These are phyloP conservation scores for Mamestra configurata DNA, from an alignment of 1,140 invertebrate species.

Conservation along the genomic window DNA sequence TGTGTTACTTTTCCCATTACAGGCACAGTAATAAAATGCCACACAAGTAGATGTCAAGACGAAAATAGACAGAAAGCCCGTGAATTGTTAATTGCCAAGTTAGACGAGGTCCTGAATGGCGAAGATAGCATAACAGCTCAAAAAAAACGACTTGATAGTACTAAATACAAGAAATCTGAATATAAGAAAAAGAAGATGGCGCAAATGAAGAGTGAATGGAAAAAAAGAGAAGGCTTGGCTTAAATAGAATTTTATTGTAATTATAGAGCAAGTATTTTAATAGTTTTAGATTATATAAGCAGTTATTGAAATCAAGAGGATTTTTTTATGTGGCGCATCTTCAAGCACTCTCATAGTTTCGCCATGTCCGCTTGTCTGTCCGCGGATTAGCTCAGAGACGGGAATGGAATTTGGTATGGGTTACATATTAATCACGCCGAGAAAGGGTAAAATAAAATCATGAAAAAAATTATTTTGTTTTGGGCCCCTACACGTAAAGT, in stretches of 20 bases:
- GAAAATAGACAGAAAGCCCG: constrained; percentile 93
- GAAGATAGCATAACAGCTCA: constrained; percentile 87
- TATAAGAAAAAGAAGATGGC: constrained; percentile 88
- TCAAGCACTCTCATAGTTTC: too few relatives aligned
- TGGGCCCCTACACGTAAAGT: too few relatives aligned
- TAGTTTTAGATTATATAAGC: neutral
- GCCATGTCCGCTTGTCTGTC: too few relatives aligned
- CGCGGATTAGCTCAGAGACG: too few relatives aligned
- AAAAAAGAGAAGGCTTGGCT: constrained; percentile 51
- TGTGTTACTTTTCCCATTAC: constrained; percentile 50
- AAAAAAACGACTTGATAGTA: constrained; percentile 88
- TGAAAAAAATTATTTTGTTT: too few relatives aligned
- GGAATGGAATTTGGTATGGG: too few relatives aligned
- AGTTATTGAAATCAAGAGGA: neutral
- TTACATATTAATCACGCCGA: too few relatives aligned
- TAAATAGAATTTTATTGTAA: constrained; percentile 12
- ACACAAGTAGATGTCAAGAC: constrained; percentile 92
- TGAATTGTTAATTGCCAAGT: constrained; percentile 90
- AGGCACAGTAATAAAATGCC: constrained; percentile 94
- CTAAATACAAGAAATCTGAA: constrained; percentile 82
- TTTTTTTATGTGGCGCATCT: too few relatives aligned
- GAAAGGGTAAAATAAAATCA: too few relatives aligned
- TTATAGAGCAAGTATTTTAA: neutral
- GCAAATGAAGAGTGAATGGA: constrained; percentile 59
- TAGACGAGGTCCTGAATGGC: constrained; percentile 90